Conservation (phyloP, 2,888 invertebrate genomes). For the Nomada goodeniana region DNA sequence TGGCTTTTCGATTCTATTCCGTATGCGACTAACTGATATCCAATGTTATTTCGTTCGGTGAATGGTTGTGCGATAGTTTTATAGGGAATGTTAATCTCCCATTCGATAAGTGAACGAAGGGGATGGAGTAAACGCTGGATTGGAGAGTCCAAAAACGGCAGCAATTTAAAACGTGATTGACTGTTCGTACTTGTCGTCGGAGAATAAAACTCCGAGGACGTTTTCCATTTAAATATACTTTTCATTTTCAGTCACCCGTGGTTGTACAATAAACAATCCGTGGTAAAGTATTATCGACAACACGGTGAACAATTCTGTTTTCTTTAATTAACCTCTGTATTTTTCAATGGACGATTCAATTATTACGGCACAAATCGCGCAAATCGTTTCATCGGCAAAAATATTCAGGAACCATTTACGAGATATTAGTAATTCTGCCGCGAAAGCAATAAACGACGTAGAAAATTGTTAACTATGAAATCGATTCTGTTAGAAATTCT, state of each 20-base stretch:
- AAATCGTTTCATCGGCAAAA: slow-evolving; percentile 7
- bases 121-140: slow-evolving; percentile 24
- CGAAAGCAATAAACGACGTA: slow-evolving; percentile 5
- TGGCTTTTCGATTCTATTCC: slow-evolving; percentile 47
- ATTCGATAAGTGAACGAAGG: slow-evolving; percentile 2
- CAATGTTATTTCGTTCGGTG: slow-evolving; percentile 31
- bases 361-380: slow-evolving; percentile 15
- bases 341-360: slow-evolving; percentile 17
- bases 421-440: slow-evolving; percentile 2
- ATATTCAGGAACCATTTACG: slow-evolving; percentile 26
- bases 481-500: slow-evolving; percentile 26
- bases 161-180: slow-evolving; percentile 32
- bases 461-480: slow-evolving; percentile 28
- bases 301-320: background rate
- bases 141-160: background rate
- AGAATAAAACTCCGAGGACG: background rate
- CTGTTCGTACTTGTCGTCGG: background rate
- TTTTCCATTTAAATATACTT: background rate
- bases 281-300: no score
- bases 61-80: slow-evolving; percentile 20
- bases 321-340: background rate
- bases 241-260: background rate
- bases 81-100: slow-evolving; percentile 29
- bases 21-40: slow-evolving; percentile 42
- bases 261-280: background rate